Percentiles rank a stretch among this genome's conserved stretches.
Evolutionary conservation across 2,888 invertebrate genomes (phyloP).

Genomic region (Aquatica leii): DNA sequence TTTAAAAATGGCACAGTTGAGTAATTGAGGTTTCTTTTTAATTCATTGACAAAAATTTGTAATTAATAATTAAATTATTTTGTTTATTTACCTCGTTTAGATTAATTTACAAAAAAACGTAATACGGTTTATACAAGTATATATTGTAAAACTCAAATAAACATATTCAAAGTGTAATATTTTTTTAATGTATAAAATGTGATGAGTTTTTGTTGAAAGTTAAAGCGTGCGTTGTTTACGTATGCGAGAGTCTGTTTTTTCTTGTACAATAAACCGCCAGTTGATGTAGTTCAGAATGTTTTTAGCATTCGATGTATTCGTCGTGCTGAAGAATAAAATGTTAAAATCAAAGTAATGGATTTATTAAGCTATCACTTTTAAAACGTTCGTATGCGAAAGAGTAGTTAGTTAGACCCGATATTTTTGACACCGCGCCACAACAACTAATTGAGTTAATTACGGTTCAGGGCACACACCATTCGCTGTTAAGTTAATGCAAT

Average conservation of each 20-base stretch:
- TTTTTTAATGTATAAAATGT: too few species aligned
- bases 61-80: too few species aligned
- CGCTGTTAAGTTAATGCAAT: conserved; percentile 47
- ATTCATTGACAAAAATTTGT: too few species aligned
- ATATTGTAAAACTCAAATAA: too few species aligned
- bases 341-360: conserved; percentile 2
- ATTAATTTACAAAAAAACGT: too few species aligned
- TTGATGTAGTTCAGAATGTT: conserved; percentile 9
- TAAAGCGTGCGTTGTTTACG: not conserved
- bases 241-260: conserved; percentile 6
- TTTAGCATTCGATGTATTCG: not conserved
- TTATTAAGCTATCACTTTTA: not conserved
- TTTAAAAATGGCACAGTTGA: too few species aligned
- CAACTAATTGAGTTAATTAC: conserved; percentile 36
- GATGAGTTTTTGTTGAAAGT: too few species aligned
- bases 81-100: too few species aligned
- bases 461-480: conserved; percentile 41
- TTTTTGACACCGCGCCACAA: conserved; percentile 30
- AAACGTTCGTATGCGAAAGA: not conserved
- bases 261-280: conserved; percentile 11
- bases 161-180: too few species aligned
- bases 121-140: too few species aligned
- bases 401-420: not conserved
- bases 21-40: too few species aligned
- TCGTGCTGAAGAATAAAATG: not conserved